Percentiles rank a stretch among this genome's conserved stretches.
Evolutionary conservation across 2,888 invertebrate genomes (phyloP).

Genomic region (Mesoligia furuncula): DNA sequence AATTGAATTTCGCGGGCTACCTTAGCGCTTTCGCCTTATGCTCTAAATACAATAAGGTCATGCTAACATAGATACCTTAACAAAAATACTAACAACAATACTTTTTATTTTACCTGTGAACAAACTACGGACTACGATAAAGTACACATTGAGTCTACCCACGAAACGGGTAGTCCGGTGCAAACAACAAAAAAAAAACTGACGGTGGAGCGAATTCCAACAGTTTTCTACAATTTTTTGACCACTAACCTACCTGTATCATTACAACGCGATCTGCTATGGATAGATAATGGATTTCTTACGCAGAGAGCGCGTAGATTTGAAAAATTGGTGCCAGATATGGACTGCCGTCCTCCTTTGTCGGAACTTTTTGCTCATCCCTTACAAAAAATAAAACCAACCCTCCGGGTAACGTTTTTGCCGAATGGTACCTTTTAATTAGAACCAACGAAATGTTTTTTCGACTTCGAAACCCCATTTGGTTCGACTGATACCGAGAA

Average conservation of each 20-base stretch:
- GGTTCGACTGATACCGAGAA: conserved; percentile 59
- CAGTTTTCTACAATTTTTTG: conserved; percentile 18
- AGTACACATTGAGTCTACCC: conserved; percentile 35
- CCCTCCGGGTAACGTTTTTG: conserved; percentile 83
- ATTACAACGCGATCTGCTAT: conserved; percentile 62
- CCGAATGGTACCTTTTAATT: conserved; percentile 86
- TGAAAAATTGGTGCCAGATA: conserved; percentile 81
- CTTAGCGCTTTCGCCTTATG: too few species aligned
- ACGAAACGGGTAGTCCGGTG: conserved; percentile 8
- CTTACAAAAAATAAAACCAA: conserved; percentile 81
- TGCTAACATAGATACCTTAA: conserved; percentile 13
- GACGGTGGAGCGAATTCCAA: conserved; percentile 36
- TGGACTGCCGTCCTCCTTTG: conserved; percentile 79
- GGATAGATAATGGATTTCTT: conserved; percentile 77
- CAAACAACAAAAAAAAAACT: conserved; percentile 17
- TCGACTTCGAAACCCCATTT: conserved; percentile 58
- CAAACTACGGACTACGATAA: conserved; percentile 25
- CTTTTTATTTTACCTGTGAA: conserved; percentile 15
- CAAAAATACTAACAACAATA: conserved; percentile 16
- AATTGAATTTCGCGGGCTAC: too few species aligned
- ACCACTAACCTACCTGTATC: conserved; percentile 58
- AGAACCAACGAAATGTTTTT: conserved; percentile 74
- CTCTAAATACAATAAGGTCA: conserved; percentile 19
- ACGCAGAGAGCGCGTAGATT: conserved; percentile 76
- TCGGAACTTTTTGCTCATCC: conserved; percentile 84